Evolutionary conservation across 2,888 invertebrate species (phyloP), one percentile per base, ranked within the genome.

Genomic region (Platycheirus albimanus): DNA sequence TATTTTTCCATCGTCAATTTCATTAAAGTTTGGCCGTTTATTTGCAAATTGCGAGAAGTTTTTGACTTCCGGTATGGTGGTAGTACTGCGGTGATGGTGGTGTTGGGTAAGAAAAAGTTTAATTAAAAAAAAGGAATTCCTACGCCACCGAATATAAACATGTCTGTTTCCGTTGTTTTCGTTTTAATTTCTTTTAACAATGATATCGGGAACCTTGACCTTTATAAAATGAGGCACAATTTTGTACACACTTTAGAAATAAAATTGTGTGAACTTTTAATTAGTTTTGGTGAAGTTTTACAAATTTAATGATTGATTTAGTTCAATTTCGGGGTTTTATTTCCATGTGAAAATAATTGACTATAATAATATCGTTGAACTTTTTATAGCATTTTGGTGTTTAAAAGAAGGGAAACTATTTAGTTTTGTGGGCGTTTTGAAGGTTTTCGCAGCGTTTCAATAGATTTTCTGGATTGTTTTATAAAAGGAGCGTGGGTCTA

Each of bases 1-100:
- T 69, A 30, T 69, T 76, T 75, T 51, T 47, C 11, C 45, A 36
- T 45, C 66, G 30, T 41, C 47, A 49, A 3, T 41, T 61, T 61
- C 58, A 51, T 61, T 47, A 56, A 49, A 52, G 13, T 56, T 54
- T 15, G 38, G 24, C 56, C 24, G 20, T 56, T 61, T 63, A 19
- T 43, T 43, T 66, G 43, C 41, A 49, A 71, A 58, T 58, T 49
- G 49, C 6, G 49, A 19, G 20, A 64, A 51, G 49, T 51, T 77
- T 58, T 52, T 54, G 10, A 1, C 19, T 56, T 56, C 36, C 47
- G 63, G 69, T 36, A 0, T 24, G n/a, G n/a, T n/a, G 30, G 7
- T 75, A 33, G 7, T 7, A n/a, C n/a, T n/a, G n/a, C n/a, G n/a
- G n/a, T 33, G 5, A 8, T 33, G 30, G 30, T 33, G 30, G 7